Evolutionary conservation across 2,797 vertebrate genomes (phyloP), one percentile per base, ranked within the genome.

Genomic region (Catostomus latipinnis): DNA sequence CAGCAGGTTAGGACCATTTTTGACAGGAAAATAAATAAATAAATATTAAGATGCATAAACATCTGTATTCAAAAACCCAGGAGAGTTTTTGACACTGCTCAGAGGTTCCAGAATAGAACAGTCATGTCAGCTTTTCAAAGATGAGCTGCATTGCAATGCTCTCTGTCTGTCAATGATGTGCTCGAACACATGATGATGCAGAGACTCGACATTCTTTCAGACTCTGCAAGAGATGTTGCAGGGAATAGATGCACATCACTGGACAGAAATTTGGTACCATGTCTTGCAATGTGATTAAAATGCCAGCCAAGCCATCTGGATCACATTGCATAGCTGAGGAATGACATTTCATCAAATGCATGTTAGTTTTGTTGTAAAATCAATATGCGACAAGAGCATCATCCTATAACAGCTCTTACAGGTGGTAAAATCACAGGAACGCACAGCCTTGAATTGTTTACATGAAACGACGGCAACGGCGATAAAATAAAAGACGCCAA

Each of bases 81-180:
- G 3, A 34, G 1, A 54, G 57, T 52, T 13, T 63, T 63, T 78
- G 66, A 76, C 84, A 71, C 61, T 43, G 60, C 57, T 56, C 72
- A 58, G 80, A 67, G 78, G 80, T 72, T 61, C 57, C 68, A 70
- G 81, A 18, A 72, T 9, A 50, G 71, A 81, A 71, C 57, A 63
- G 76, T 69, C 50, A 70, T 18, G 76, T 86, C 84, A 83, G 84
- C 84, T 80, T 83, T 83, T 67, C 34, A 34, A 34, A 34, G 34
- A 34, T 34, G 34, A 34, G 34, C 34, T 34, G 34, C 34, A 0
- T 34, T 34, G 34, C 34, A 34, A 34, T 34, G 54, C 69, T 54
- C 8, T 0, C 61, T 65, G 69, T 16, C 63, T 81, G 75, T 83
- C 84, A 76, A 76, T 67, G 11, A 74, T 62, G 78, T 69, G 45